These are phyloP conservation scores for Sciurus vulgaris DNA, from an alignment of 2,797 vertebrate species.

Conservation along the genomic window DNA sequence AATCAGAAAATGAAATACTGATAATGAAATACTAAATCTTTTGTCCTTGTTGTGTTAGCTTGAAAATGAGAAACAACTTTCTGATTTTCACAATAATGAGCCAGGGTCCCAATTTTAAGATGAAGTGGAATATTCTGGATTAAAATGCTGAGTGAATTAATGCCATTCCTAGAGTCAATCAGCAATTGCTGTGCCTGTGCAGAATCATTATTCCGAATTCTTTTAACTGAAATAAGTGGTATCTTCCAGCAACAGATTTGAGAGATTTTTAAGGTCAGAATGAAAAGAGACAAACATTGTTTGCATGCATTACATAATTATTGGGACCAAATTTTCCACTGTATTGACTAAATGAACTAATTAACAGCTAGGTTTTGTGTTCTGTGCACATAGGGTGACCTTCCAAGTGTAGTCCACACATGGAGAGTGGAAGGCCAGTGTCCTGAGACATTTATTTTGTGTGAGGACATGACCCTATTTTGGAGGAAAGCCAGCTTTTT, in stretches of 20 bases:
- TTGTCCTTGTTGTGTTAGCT: conserved; percentile 41
- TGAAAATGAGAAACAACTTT: conserved; percentile 64
- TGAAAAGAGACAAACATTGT: conserved; percentile 58
- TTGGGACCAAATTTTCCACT: conserved; percentile 55
- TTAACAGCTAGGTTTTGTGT: conserved; percentile 62
- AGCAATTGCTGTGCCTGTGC: background rate
- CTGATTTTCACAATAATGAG: conserved; percentile 57
- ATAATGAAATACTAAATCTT: background rate
- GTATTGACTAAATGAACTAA: conserved; percentile 76
- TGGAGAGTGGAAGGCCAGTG: background rate
- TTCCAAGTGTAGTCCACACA: conserved; percentile 26
- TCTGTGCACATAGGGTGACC: conserved; percentile 39
- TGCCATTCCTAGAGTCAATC: conserved; percentile 43
- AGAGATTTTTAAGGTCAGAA: conserved; percentile 69
- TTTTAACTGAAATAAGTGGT: conserved; percentile 68
- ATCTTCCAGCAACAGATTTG: conserved; percentile 44
- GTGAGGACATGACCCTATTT: conserved; percentile 26
- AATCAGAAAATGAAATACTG: conserved; percentile 52
- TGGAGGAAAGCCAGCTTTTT: conserved; percentile 24
- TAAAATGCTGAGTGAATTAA: conserved; percentile 54
- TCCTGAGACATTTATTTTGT: conserved; percentile 11
- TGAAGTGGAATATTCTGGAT: conserved; percentile 53
- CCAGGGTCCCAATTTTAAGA: conserved; percentile 60
- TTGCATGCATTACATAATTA: conserved; percentile 54
- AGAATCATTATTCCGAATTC: conserved; percentile 60